These are phyloP conservation scores for Meriones unguiculatus DNA, from an alignment of 2,113 vertebrate species.

Conservation along the genomic window DNA sequence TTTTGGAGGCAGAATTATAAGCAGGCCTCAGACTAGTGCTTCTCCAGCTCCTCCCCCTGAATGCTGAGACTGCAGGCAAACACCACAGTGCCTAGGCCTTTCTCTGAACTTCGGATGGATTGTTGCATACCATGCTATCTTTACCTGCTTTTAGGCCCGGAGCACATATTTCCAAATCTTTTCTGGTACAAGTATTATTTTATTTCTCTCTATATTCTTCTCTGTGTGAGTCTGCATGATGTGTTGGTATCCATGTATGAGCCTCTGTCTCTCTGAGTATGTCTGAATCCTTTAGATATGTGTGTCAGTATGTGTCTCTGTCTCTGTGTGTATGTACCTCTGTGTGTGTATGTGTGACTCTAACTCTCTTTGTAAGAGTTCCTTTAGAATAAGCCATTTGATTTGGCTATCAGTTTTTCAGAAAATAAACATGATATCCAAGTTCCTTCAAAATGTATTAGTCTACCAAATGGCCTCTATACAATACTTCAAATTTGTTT, in stretches of 20 bases:
- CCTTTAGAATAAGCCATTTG: background rate
- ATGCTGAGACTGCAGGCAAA: background rate
- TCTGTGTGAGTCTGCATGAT: background rate
- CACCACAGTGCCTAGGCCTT: background rate
- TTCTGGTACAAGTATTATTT: background rate
- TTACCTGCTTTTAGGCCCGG: background rate
- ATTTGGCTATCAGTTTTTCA: background rate
- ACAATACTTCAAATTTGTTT: background rate
- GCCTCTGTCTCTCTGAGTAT: background rate
- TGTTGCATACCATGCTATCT: background rate
- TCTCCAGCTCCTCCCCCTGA: background rate
- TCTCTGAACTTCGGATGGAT: background rate
- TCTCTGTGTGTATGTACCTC: background rate
- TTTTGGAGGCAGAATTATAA: too few species aligned
- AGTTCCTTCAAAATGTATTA: background rate
- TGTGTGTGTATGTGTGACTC: background rate
- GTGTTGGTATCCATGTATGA: background rate
- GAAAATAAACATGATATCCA: background rate
- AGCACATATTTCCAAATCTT: background rate
- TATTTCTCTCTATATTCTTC: background rate
- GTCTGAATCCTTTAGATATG: background rate
- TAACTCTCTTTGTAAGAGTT: background rate
- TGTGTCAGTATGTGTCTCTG: background rate
- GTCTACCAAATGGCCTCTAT: background rate
- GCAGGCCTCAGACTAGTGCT: too few species aligned